Evolutionary conservation across 2,888 invertebrate species (phyloP).

Genomic region (Onthophagus sagittarius): DNA sequence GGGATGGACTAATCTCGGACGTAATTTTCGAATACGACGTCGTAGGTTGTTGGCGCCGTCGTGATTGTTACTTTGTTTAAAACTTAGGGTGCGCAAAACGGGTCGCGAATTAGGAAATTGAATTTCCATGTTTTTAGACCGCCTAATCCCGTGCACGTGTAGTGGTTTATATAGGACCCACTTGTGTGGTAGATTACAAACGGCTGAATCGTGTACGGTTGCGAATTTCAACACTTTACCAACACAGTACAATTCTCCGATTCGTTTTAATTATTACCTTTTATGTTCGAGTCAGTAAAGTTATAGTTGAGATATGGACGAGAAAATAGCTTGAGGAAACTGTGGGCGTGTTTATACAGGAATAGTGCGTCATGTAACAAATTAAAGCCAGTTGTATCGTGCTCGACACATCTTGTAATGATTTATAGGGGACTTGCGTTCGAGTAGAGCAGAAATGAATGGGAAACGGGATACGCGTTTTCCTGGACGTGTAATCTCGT

Average conservation of each 20-base stretch:
- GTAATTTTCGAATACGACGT: conserved; percentile 5
- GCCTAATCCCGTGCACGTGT: not conserved
- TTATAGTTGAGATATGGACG: not conserved
- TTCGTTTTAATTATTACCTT: not conserved
- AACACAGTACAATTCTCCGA: not conserved
- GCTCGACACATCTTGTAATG: not conserved
- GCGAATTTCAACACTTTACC: not conserved
- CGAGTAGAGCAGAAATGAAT: not conserved
- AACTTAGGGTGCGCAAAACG: not conserved
- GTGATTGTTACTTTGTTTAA: conserved; percentile 2
- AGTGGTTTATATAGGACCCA: not conserved
- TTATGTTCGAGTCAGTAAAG: not conserved
- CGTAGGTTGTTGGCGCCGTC: not conserved
- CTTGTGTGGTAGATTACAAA: not conserved
- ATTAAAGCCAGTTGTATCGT: not conserved
- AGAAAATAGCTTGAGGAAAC: not conserved
- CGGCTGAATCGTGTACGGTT: not conserved
- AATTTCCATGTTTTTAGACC: conserved; percentile 21
- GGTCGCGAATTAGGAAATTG: conserved; percentile 14
- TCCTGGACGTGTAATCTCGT: not conserved
- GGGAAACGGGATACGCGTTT: not conserved
- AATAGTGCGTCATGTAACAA: not conserved
- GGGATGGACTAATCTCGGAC: conserved; percentile 30
- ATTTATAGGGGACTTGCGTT: not conserved
- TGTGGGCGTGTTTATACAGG: not conserved